Evolutionary conservation across 2,888 invertebrate genomes (phyloP), one percentile per base, ranked within the genome.

Genomic region (Ichneumoninae sp.): DNA sequence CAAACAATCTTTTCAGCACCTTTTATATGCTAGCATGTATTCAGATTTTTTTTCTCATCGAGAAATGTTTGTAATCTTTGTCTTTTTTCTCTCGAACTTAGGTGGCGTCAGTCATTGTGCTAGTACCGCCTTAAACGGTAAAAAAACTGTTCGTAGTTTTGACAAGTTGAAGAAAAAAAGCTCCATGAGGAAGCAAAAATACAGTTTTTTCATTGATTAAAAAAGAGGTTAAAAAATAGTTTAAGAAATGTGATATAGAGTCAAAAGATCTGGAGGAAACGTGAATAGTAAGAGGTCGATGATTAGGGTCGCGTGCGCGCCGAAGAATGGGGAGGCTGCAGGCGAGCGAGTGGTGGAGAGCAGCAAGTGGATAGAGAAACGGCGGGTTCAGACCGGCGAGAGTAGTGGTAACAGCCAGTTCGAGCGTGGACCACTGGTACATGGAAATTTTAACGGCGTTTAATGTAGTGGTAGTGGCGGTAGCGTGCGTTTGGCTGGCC

Each of bases 341-440:
- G 16, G 22, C 10, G 19, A 71, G 76, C 54, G 65, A 47, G 47
- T 66, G 75, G 60, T 66, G 75, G 57, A 52, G 47, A 73, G 57
- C 78, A 71, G 77, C 60, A 68, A 78, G 78, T 77, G 68, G 73
- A 83, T 65, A 70, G 22, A 10, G 66, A 71, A 70, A 76, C 71
- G 52, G 71, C 30, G 63, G 65, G 70, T 78, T 81, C 33, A 22
- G 40, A 40, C n/a, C 26, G 19, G 22, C 66, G n/a, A 22, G 76
- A 60, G 33, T 44, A 52, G 66, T 33, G 60, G 57, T 63, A 26
- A 40, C 50, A 13, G 26, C 60, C 40, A 3, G 60, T 74, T 44
- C 68, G 47, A 80, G 54, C 50, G 44, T 47, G 30, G 60, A 63
- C 63, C 47, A 26, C n/a, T 47, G n/a, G 74, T 74, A 44, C 57